phyloP scores from a whole-genome alignment of 1,140 invertebrate genomes.

The Papilio helenus region DNA sequence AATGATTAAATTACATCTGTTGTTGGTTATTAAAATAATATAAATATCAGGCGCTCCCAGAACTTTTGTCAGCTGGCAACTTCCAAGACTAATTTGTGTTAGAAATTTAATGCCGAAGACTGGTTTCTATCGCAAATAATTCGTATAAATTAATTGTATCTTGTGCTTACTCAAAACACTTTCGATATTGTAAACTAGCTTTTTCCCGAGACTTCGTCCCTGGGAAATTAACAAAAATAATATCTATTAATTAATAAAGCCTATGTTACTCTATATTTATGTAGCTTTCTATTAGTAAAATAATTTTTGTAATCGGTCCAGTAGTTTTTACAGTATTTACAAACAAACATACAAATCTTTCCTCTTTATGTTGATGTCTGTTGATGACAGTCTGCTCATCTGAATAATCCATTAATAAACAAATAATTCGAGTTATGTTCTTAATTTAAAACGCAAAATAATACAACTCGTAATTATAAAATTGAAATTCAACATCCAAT shows the following conservation, averaged over 20 bases:
- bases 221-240: too few relatives aligned
- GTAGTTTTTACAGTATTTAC: too few relatives aligned
- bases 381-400: background rate
- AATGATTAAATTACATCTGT: background rate
- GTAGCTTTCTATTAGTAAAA: too few relatives aligned
- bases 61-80: conserved; percentile 9
- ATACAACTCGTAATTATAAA: background rate
- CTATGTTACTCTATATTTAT: too few relatives aligned
- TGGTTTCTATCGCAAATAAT: conserved; percentile 18
- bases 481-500: conserved; percentile 2
- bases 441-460: background rate
- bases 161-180: background rate
- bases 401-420: background rate
- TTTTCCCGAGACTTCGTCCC: too few relatives aligned
- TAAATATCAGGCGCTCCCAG: background rate
- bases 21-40: conserved; percentile 14
- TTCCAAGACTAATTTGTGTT: conserved; percentile 19
- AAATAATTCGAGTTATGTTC: background rate
- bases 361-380: too few relatives aligned
- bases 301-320: too few relatives aligned
- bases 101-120: conserved; percentile 1
- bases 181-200: background rate
- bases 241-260: too few relatives aligned
- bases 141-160: background rate
- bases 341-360: too few relatives aligned